These are phyloP conservation scores for Timema cristinae DNA, from an alignment of 2,888 invertebrate genomes.

Conservation along the genomic window DNA sequence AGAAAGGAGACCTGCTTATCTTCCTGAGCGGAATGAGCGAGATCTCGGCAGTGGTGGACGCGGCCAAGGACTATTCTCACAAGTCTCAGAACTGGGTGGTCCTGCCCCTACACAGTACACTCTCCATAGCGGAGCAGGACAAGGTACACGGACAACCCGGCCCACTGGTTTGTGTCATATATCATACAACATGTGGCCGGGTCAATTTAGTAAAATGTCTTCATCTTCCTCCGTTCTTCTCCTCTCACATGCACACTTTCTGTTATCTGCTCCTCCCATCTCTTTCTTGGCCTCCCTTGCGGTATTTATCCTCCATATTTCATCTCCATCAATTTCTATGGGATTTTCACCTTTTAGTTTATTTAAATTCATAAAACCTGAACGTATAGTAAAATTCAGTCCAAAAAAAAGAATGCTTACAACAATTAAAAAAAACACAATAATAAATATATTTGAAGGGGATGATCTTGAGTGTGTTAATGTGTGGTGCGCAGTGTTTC, in stretches of 20 bases:
- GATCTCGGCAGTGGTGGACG: constrained; percentile 82
- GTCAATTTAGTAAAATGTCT: too few relatives aligned
- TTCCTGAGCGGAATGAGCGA: constrained; percentile 94
- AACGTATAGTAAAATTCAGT: not conserved
- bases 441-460: not conserved
- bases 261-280: too few relatives aligned
- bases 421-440: not conserved
- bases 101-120: constrained; percentile 84
- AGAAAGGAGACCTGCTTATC: constrained; percentile 90
- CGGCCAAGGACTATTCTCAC: constrained; percentile 74
- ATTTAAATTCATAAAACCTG: too few relatives aligned
- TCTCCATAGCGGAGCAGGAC: constrained; percentile 93
- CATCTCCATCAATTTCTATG: too few relatives aligned
- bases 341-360: constrained; percentile 30
- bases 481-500: constrained; percentile 50
- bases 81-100: constrained; percentile 85
- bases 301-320: too few relatives aligned
- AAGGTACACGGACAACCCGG: constrained; percentile 56
- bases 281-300: too few relatives aligned
- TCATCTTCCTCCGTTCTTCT: too few relatives aligned
- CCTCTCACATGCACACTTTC: too few relatives aligned
- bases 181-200: not conserved
- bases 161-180: not conserved
- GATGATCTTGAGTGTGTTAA: not conserved
- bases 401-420: not conserved